Percentiles rank a stretch among this genome's conserved stretches.
phyloP scores from a whole-genome alignment of 2,113 vertebrate genomes.

The Phalacrocorax pelagicus region DNA sequence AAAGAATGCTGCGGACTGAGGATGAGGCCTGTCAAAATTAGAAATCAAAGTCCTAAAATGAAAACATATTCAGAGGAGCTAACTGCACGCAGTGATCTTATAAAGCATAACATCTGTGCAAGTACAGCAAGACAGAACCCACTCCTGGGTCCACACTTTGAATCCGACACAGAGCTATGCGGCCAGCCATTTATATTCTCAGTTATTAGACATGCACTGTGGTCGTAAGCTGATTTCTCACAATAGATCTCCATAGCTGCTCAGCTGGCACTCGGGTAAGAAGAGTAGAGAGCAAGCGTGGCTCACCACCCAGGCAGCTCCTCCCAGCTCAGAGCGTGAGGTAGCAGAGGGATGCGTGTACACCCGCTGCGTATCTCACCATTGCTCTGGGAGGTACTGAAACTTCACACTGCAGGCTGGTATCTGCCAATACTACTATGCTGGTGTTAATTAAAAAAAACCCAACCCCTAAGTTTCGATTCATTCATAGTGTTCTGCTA shows the following conservation, averaged over 20 bases:
- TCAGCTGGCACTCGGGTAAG: not conserved
- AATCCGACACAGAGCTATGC: not conserved
- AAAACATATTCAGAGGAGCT: not conserved
- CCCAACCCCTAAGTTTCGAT: not conserved
- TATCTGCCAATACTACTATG: not conserved
- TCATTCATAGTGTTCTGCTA: not conserved
- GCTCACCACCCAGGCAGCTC: not conserved
- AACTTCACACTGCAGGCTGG: not conserved
- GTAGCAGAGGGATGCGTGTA: not conserved
- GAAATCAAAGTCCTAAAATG: not conserved
- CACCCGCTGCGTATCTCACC: not conserved
- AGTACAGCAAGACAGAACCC: not conserved
- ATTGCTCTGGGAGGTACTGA: rapidly evolving
- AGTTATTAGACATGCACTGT: not conserved
- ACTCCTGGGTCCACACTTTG: not conserved
- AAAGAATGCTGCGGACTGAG: not conserved
- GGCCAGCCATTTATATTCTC: not conserved
- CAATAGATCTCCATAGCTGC: not conserved
- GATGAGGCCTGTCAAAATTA: not conserved
- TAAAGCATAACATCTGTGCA: not conserved
- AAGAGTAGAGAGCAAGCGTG: not conserved
- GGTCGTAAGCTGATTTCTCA: not conserved
- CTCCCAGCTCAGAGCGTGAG: not conserved
- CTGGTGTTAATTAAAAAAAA: not conserved
- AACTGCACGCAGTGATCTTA: not conserved